Evolutionary conservation across 2,797 vertebrate species (phyloP).

Genomic region (Anisognathus igniventris): DNA sequence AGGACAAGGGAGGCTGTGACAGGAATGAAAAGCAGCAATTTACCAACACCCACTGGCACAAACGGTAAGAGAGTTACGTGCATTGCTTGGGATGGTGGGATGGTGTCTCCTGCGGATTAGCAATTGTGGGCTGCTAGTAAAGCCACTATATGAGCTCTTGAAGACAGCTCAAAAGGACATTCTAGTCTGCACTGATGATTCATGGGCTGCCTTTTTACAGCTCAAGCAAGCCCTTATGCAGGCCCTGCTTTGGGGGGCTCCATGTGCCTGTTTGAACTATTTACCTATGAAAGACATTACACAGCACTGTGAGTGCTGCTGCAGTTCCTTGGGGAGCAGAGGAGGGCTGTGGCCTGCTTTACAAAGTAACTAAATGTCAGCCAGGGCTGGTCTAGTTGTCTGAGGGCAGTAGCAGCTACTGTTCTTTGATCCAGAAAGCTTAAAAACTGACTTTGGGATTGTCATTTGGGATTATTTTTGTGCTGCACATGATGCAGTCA

Average conservation of each 20-base stretch:
- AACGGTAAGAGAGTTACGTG: background rate
- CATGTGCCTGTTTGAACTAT: background rate
- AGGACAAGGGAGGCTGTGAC: background rate
- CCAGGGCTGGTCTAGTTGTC: background rate
- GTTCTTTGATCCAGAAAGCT: background rate
- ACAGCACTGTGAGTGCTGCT: accelerated
- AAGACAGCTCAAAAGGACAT: background rate
- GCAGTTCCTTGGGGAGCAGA: background rate
- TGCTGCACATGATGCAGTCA: accelerated
- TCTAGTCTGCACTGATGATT: background rate
- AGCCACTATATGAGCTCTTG: background rate
- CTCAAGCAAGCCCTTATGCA: background rate
- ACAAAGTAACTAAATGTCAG: background rate
- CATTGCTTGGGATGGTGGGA: background rate
- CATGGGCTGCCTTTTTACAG: background rate
- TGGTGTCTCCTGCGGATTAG: background rate
- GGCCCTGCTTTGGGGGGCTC: background rate
- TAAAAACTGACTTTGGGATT: background rate
- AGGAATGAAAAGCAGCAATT: background rate
- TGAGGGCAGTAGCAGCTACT: background rate
- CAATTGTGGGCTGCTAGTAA: background rate
- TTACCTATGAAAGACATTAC: no score
- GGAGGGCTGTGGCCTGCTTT: background rate
- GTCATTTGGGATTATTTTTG: background rate
- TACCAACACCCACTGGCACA: background rate